Conservation (phyloP, 2,888 invertebrate species). For the Cataglyphis rosenhaueri region DNA sequence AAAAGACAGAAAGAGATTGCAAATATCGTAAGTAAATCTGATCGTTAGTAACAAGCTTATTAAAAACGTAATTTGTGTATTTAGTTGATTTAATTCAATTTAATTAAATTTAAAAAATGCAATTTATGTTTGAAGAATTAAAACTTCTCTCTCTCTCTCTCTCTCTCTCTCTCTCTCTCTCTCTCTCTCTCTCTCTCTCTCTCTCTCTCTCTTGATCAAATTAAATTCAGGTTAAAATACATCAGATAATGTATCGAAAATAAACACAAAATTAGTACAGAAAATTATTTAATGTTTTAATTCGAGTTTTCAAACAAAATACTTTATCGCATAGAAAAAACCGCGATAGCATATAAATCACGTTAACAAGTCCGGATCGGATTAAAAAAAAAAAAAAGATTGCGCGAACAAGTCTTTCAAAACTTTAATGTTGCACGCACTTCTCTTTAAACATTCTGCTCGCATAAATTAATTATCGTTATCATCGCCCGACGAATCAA, state of each 20-base stretch:
- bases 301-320: background rate
- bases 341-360: constrained; percentile 34
- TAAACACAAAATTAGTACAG: constrained; percentile 27
- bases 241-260: background rate
- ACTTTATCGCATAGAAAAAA: constrained; percentile 33
- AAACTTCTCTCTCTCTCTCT: background rate
- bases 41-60: background rate
- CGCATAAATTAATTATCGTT: constrained; percentile 49
- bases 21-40: background rate
- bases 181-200: background rate
- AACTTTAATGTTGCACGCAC: constrained; percentile 38
- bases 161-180: background rate
- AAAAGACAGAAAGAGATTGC: background rate
- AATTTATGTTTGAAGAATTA: background rate
- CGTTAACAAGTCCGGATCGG: constrained; percentile 40
- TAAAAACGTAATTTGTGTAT: background rate
- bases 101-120: background rate
- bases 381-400: constrained; percentile 30
- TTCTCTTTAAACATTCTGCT: background rate
- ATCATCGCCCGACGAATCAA: constrained; percentile 19
- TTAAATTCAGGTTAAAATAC: background rate
- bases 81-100: background rate
- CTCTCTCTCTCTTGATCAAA: background rate
- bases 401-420: constrained; percentile 35
- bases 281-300: constrained; percentile 4